Percentiles rank a stretch among this genome's conserved stretches.
These are phyloP conservation scores for Toxotes lorentzi DNA, from an alignment of 2,797 vertebrate species.

Conservation along the genomic window DNA sequence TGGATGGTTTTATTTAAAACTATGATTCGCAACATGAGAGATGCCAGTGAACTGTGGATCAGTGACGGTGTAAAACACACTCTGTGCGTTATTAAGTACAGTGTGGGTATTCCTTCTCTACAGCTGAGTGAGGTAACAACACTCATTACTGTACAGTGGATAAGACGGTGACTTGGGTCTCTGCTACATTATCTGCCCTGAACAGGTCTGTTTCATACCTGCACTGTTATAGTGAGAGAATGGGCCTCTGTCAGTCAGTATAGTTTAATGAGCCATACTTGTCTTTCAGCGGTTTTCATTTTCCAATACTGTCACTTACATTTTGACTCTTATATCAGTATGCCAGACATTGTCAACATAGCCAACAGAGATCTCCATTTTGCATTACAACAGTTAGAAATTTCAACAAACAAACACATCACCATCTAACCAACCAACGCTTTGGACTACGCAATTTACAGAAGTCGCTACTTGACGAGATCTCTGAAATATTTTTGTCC, in stretches of 20 bases:
- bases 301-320: constrained; percentile 71
- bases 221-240: constrained; percentile 68
- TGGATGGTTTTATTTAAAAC: constrained; percentile 67
- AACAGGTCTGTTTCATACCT: constrained; percentile 78
- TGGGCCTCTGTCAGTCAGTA: constrained; percentile 62
- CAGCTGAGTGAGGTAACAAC: constrained; percentile 67
- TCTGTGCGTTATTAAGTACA: constrained; percentile 65
- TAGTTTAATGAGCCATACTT: constrained; percentile 58
- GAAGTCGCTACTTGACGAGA: constrained; percentile 83
- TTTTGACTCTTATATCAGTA: constrained; percentile 63
- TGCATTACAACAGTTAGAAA: constrained; percentile 83
- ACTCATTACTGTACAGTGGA: constrained; percentile 67
- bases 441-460: constrained; percentile 83
- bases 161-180: constrained; percentile 77
- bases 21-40: constrained; percentile 67
- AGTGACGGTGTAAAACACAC: constrained; percentile 64
- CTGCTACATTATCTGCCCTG: constrained; percentile 87
- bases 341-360: constrained; percentile 68
- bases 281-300: constrained; percentile 63
- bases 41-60: constrained; percentile 65
- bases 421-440: constrained; percentile 84
- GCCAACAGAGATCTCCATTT: constrained; percentile 79
- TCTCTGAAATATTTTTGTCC: constrained; percentile 79
- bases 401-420: constrained; percentile 82
- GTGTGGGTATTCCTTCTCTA: constrained; percentile 64